Base-by-base conservation (phyloP, 1,140 invertebrate genomes). In the Battus philenor region DNA sequence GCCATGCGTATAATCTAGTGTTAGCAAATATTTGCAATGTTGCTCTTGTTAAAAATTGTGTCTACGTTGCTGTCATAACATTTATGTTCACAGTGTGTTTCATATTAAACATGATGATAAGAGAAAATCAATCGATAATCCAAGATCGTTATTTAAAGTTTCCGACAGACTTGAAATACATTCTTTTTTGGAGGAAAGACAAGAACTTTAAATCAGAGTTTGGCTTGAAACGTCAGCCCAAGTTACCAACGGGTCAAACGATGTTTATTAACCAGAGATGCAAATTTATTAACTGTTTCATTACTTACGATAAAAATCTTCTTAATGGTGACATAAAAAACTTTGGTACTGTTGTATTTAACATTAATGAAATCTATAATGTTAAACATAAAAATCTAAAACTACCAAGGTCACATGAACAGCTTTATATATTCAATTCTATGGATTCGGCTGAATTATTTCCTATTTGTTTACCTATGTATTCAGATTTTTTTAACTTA, bases 401-500 rank as follows among this genome's bases (percentile, higher is more conserved):
- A 18, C 48, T 75, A 13, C 52, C 50, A 1, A 58, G 78, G 45
- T 62, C 64, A 7, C 50, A 50, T 7, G 29, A 81, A 22, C 79
- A 83, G 34, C 50, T 59, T 6, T 83, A 80, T 26, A 62, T 83
- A 36, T 79, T 79, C 22, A 51, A 61, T 34, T 75, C 74, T 7
- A 32, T 60, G 4, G 68, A 75, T 32, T 58, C 72, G 2, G 43
- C 79, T 4, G 54, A 63, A 17, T 54, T 57, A 9, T 54, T 61
- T 44, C 61, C 74, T 1, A 24, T 83, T 0, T 80, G 76, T 39
- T 47, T 79, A 33, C 39, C 54, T 4, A 43, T 48, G 2, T 78
- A 66, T 30, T 76, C 80, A 5, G 43, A 72, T 10, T 83, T 77
- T 27, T 83, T 83, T 36, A 79, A 77, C 18, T 64, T 53, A 59